Evolutionary conservation across 2,113 vertebrate genomes (phyloP).

Genomic region (Neolamprologus tretocephalus): DNA sequence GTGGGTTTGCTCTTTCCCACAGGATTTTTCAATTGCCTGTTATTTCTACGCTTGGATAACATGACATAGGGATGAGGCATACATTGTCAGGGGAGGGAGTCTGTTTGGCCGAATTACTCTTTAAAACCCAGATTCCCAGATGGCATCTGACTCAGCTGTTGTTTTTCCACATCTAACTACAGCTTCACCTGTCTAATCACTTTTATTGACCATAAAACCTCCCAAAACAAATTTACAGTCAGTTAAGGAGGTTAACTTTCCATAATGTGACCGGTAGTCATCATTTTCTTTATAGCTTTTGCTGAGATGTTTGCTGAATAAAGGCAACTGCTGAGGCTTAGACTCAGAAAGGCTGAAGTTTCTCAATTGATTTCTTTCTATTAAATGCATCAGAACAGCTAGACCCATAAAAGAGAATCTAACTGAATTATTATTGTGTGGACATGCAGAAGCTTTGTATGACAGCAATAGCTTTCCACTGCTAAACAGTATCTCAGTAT

Average conservation of each 20-base stretch:
- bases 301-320: background rate
- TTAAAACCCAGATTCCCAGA: background rate
- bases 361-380: background rate
- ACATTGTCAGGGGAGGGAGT: background rate
- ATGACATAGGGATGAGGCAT: conserved; percentile 10
- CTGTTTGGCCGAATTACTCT: background rate
- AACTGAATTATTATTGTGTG: background rate
- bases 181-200: background rate
- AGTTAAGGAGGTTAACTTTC: background rate
- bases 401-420: background rate
- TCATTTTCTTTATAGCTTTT: background rate
- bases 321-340: background rate
- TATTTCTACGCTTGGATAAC: conserved; percentile 12
- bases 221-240: background rate
- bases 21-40: conserved; percentile 21
- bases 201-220: conserved; percentile 3
- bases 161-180: background rate
- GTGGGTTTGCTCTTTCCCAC: conserved; percentile 14
- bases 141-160: conserved; percentile 23
- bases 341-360: background rate
- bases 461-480: background rate
- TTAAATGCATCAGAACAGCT: background rate
- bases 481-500: background rate
- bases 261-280: background rate
- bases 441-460: background rate